Base-by-base conservation (phyloP, 2,797 vertebrate genomes). In the Tapera naevia region DNA sequence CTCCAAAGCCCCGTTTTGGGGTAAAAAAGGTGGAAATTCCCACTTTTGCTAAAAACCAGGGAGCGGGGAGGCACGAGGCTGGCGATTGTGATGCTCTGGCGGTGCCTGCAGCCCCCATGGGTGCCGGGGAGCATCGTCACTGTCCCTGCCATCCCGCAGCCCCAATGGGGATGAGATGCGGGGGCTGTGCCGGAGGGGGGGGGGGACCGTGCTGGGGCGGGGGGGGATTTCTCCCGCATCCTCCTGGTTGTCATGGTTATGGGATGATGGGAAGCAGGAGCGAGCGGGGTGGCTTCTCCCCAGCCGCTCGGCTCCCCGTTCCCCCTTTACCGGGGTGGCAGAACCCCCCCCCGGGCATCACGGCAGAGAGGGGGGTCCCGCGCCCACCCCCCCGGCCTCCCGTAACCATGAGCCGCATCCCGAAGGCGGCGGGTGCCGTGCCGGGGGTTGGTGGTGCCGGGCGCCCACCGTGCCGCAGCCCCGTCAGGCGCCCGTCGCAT, bases 201-300 rank as follows among this genome's bases (percentile, higher is more conserved):
- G 43, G 33, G 4, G n/a, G 11, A 45, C 46, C 56, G 72, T 43
- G 41, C 64, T 45, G 80, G 95, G 93, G 89, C 16, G 69, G 90
- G 93, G 94, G 94, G 92, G 89, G 76, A 39, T 94, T 86, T 97
- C 96, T 93, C 75, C 39, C 15, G 33, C 80, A 96, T 95, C 94
- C 83, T 24, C 92, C 69, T 15, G 82, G 98, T 98, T 98, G 98
- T 97, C 98, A 97, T 97, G 98, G 98, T 97, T 97, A 98, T 97
- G 39, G 94, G 95, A 96, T 91, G 94, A 95, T 96, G 96, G 96
- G 91, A 91, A 97, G 97, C 95, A 91, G 95, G 91, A 89, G 87
- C 88, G 94, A 96, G 92, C 84, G 25, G 90, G 93, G 96, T 95
- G 96, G 95, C 96, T 94, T 88, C 33, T 82, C 78, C 43, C 66